Conservation (phyloP, 2,888 invertebrate species). For the Nysson spinosus region DNA sequence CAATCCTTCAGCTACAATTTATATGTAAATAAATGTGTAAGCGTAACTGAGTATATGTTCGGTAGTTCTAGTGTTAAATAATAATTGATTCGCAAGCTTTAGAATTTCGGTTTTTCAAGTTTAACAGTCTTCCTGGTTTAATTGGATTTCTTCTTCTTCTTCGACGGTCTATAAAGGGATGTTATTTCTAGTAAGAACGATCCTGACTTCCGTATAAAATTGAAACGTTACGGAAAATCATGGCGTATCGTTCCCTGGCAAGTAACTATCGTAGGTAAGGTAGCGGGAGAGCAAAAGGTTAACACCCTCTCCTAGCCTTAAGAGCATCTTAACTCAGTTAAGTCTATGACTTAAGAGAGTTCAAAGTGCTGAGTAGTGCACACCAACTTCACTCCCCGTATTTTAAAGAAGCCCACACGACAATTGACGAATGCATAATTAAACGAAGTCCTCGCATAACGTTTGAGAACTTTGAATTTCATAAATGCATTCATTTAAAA, state of each 20-base stretch:
- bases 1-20: no score
- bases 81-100: no score
- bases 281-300: constrained; percentile 64
- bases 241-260: constrained; percentile 58
- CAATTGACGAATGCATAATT: constrained; percentile 1
- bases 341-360: constrained; percentile 61
- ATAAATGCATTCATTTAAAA: no score
- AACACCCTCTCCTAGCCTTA: constrained; percentile 69
- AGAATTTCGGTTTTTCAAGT: no score
- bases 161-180: no score
- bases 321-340: constrained; percentile 64
- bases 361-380: constrained; percentile 32
- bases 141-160: no score
- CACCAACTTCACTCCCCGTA: constrained; percentile 5
- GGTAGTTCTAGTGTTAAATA: no score
- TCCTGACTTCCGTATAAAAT: constrained; percentile 34
- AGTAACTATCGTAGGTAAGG: constrained; percentile 63
- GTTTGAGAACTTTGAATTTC: no score
- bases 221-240: constrained; percentile 63
- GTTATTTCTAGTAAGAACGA: no score
- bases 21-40: no score
- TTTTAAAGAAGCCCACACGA: constrained; percentile 4
- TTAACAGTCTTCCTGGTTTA: no score
- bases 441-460: not conserved
- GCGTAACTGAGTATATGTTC: no score